A percentile compares a stretch with the other conserved stretches of the same genome.
These are phyloP conservation scores for Drosophila imparisetae DNA, from an alignment of 2,888 invertebrate genomes.

Conservation along the genomic window DNA sequence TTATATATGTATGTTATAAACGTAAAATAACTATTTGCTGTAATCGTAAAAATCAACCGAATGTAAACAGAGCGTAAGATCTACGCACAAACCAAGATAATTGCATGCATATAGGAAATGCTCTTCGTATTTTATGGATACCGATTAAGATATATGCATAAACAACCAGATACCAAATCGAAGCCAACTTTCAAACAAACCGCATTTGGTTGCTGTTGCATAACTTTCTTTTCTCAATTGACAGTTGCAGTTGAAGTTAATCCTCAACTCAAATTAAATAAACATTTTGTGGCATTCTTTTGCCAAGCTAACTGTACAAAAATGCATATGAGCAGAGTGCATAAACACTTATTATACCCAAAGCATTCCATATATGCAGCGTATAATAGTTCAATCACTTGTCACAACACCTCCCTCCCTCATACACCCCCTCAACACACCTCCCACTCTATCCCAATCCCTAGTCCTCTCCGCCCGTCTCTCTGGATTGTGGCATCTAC, in stretches of 20 bases:
- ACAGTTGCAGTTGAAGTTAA: slow-evolving; percentile 19
- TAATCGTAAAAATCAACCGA: neutral
- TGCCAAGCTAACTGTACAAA: slow-evolving; percentile 62
- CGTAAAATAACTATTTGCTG: neutral
- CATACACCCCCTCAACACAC: neutral
- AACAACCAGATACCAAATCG: neutral
- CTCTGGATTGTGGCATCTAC: slow-evolving; percentile 27
- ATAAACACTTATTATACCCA: slow-evolving; percentile 56
- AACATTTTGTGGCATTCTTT: slow-evolving; percentile 26
- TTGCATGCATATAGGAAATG: neutral
- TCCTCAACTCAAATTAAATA: slow-evolving; percentile 38
- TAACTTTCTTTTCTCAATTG: slow-evolving; percentile 36
- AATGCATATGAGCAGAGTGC: slow-evolving; percentile 64
- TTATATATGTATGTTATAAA: neutral
- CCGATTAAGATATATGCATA: neutral
- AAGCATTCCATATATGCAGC: slow-evolving; percentile 40
- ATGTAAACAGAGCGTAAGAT: neutral
- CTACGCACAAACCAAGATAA: neutral
- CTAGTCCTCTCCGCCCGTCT: neutral
- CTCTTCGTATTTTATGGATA: neutral
- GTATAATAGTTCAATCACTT: slow-evolving; percentile 78
- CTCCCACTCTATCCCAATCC: neutral
- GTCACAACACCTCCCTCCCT: slow-evolving; percentile 48
- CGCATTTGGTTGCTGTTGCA: neutral
- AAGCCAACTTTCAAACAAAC: neutral